Evolutionary conservation across 2,797 vertebrate species (phyloP).

Genomic region (Falco naumanni): DNA sequence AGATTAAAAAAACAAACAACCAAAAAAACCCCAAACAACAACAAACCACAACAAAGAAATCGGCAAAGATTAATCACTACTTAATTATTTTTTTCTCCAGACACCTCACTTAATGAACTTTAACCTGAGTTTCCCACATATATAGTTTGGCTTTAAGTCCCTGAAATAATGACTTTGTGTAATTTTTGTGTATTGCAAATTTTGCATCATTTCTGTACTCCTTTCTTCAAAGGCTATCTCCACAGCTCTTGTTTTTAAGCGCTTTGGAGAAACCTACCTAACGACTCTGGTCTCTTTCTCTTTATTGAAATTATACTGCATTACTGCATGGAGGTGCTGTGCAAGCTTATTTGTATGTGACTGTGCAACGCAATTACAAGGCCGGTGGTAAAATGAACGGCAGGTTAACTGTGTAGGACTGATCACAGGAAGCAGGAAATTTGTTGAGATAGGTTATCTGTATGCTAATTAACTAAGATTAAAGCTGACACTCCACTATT

Average conservation of each 20-base stretch:
- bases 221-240: background rate
- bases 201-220: background rate
- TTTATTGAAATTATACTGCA: background rate
- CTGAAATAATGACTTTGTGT: background rate
- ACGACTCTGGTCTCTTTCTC: background rate
- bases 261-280: background rate
- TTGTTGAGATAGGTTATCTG: background rate
- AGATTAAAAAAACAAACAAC: background rate
- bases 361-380: background rate
- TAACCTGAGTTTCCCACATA: background rate
- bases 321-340: background rate
- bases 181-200: background rate
- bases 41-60: too few relatives aligned
- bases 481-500: background rate
- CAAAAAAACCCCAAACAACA: too few relatives aligned
- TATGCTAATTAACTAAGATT: background rate
- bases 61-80: background rate
- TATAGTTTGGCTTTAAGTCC: background rate
- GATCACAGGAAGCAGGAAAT: background rate
- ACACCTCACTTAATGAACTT: background rate
- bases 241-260: background rate
- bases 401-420: background rate
- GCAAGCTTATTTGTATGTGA: background rate
- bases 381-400: background rate
- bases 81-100: background rate